phyloP scores from a whole-genome alignment of 2,888 invertebrate genomes.

The Dryomyza anilis region DNA sequence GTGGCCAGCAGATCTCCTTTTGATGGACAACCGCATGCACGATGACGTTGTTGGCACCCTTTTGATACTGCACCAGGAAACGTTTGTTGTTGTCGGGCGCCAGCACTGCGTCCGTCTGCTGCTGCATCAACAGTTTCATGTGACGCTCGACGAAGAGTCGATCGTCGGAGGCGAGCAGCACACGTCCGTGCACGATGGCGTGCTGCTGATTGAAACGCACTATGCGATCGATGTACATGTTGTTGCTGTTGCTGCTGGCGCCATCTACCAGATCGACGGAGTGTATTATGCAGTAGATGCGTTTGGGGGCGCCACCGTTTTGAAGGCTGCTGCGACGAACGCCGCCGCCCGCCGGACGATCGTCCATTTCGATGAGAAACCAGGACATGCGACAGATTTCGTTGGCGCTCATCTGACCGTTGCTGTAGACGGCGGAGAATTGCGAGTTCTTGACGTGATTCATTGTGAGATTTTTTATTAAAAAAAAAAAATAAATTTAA shows the following conservation, averaged over 20 bases:
- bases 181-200: slow-evolving; percentile 40
- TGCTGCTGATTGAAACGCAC: slow-evolving; percentile 43
- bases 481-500: too few relatives aligned
- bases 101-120: slow-evolving; percentile 1
- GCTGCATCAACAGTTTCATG: slow-evolving; percentile 35
- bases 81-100: slow-evolving; percentile 25
- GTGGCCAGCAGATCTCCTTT: slow-evolving; percentile 34
- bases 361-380: slow-evolving; percentile 49
- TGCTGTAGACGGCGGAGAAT: not conserved
- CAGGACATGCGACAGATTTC: slow-evolving; percentile 44
- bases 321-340: too few relatives aligned
- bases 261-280: slow-evolving; percentile 49
- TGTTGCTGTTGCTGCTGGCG: slow-evolving; percentile 35
- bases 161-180: slow-evolving; percentile 48
- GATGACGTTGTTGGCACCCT: slow-evolving; percentile 31
- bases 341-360: not conserved
- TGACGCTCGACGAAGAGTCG: slow-evolving; percentile 40
- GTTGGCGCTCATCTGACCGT: not conserved
- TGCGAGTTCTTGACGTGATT: not conserved
- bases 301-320: slow-evolving; percentile 29
- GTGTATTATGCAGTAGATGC: slow-evolving; percentile 42
- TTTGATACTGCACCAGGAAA: slow-evolving; percentile 42
- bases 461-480: too few relatives aligned
- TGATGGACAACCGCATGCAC: slow-evolving; percentile 41
- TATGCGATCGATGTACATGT: slow-evolving; percentile 43